Evolutionary conservation across 23 tunicate species (phyloP), one percentile per base, ranked within the genome.

Genomic region (Diplosoma virens): DNA sequence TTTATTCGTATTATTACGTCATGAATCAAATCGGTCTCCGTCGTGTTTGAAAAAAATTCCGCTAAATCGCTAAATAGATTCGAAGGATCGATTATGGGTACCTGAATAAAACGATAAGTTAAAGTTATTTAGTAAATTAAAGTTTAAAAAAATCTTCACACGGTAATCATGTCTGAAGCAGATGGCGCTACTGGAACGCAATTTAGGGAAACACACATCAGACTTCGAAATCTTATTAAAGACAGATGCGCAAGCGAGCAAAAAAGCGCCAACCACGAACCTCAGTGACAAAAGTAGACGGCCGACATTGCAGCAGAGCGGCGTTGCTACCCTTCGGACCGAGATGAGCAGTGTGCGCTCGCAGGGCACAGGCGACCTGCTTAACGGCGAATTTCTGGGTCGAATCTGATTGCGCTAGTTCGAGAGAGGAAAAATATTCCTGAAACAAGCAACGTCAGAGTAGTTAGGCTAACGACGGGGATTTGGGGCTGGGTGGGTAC

Each of bases 281-380:
- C 73, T 81, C 58, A 65, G 92, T 92, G 1, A 86, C n/a, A 54
- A 92, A 92, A 36, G 33, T 92, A 17, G 81, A 9, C 24, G 97
- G 97, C 20, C 70, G 61, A 7, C 76, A 76, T 76, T 92, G 97
- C 59, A 92, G 67, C 18, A 92, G 2, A n/a, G 85, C 86, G 1
- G 74, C 77, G 30, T 75, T 81, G 37, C 81, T 41, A 0, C 87
- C 97, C 71, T 85, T 85, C 9, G 97, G 87, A 5, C 87, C 86
- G 17, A 85, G 70, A 35, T 66, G 64, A 21, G 59, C 97, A 35
- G 97, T 47, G 59, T 92, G 91, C 0, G 83, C 58, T 9, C 97
- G 83, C 50, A 80, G 85, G 20, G 85, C 84, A 67, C 88, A 76
- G 2, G 81, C 78, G 20, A 85, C 52, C 46, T 82, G 88, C 2